These are phyloP conservation scores for Numenius arquata DNA, from an alignment of 2,113 vertebrate species.

Conservation along the genomic window DNA sequence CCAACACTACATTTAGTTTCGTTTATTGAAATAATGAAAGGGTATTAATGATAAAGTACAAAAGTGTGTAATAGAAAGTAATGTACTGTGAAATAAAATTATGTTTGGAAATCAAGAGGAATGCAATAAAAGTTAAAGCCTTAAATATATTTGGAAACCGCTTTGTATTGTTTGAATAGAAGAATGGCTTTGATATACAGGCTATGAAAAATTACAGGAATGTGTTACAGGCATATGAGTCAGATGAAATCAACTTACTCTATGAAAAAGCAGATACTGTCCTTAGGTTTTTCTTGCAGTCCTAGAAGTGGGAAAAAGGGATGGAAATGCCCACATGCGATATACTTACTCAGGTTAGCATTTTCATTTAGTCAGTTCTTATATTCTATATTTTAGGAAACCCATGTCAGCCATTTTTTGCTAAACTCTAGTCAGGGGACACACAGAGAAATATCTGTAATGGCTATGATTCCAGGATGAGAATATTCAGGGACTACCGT, in stretches of 20 bases:
- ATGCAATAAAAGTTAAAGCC: constrained; percentile 15
- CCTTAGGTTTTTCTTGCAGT: not conserved
- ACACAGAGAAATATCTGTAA: not conserved
- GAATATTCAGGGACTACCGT: not conserved
- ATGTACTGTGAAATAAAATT: constrained; percentile 74
- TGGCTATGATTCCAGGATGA: not conserved
- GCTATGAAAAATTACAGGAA: constrained; percentile 15
- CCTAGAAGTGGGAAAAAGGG: not conserved
- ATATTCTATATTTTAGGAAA: not conserved
- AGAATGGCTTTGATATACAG: not conserved
- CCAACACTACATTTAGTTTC: constrained; percentile 54
- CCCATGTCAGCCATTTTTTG: not conserved
- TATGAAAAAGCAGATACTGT: not conserved
- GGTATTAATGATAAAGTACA: constrained; percentile 64
- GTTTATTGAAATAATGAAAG: constrained; percentile 61
- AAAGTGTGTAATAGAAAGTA: constrained; percentile 69
- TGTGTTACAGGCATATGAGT: not conserved
- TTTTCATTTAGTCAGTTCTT: not conserved
- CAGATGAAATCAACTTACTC: constrained; percentile 8
- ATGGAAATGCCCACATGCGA: not conserved
- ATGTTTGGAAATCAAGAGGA: constrained; percentile 52
- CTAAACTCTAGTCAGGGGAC: not conserved
- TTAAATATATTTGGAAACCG: constrained; percentile 38
- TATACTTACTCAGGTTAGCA: not conserved
- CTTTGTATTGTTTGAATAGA: constrained; percentile 26